A percentile compares a stretch with the other conserved stretches of the same genome.
These are phyloP conservation scores for Serrognathus titanus DNA, from an alignment of 2,888 invertebrate genomes.

Conservation along the genomic window DNA sequence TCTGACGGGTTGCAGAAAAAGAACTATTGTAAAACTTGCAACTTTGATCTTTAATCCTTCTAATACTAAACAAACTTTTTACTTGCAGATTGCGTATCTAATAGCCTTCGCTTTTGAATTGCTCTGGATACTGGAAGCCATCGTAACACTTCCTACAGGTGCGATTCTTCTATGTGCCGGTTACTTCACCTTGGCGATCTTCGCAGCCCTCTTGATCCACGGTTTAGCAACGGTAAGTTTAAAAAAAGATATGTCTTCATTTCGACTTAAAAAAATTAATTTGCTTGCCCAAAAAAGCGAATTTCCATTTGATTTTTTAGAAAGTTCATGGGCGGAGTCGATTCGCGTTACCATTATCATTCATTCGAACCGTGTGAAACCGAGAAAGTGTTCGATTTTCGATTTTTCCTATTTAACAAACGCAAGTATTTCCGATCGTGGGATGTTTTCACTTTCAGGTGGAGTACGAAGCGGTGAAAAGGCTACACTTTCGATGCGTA, in stretches of 20 bases:
- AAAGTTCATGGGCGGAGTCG: too few relatives aligned
- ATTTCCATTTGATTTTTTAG: too few relatives aligned
- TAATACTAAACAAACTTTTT: conserved; percentile 4
- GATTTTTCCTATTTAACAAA: neutral
- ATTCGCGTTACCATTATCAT: too few relatives aligned
- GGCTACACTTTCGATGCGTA: too few relatives aligned
- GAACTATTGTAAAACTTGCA: too few relatives aligned
- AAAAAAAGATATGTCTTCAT: neutral
- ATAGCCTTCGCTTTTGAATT: conserved; percentile 54
- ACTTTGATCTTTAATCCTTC: too few relatives aligned
- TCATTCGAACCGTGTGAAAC: neutral
- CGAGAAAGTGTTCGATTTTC: conserved; percentile 5
- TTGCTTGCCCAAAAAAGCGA: too few relatives aligned
- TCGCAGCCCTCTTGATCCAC: conserved; percentile 51
- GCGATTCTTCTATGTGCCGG: conserved; percentile 53
- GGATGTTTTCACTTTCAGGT: conserved; percentile 11
- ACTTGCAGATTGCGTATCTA: conserved; percentile 53
- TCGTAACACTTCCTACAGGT: conserved; percentile 49
- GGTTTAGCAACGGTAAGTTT: conserved; percentile 53
- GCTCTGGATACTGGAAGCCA: conserved; percentile 52
- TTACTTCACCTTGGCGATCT: conserved; percentile 52
- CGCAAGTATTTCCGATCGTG: conserved; percentile 8
- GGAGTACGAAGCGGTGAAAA: neutral
- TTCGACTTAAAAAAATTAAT: neutral
- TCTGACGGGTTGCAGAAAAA: too few relatives aligned